Evolutionary conservation across 2,113 vertebrate species (phyloP).

Genomic region (Crotophaga sulcirostris): DNA sequence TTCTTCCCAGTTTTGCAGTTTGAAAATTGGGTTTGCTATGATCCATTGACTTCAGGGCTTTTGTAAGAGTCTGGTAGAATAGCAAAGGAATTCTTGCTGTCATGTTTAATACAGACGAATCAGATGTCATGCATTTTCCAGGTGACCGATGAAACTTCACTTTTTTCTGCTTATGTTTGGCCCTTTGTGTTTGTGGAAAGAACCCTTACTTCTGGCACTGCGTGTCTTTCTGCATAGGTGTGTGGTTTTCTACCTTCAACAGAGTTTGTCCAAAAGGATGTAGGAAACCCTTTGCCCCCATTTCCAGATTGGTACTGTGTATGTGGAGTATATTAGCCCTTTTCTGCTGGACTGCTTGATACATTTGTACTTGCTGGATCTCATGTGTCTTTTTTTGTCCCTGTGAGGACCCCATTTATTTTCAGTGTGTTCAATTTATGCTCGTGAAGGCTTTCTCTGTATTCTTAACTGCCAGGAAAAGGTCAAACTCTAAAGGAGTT

Average conservation of each 20-base stretch:
- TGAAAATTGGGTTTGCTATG: conserved; percentile 47
- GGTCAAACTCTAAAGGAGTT: neutral
- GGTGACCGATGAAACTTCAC: neutral
- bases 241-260: neutral
- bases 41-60: conserved; percentile 17
- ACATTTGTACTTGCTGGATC: neutral
- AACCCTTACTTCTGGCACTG: neutral
- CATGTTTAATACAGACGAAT: neutral
- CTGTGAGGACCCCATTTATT: neutral
- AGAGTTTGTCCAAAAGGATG: neutral
- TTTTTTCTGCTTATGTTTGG: neutral
- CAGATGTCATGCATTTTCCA: neutral
- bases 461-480: neutral
- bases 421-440: neutral
- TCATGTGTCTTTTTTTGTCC: neutral
- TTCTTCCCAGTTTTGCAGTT: conserved; percentile 33
- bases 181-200: neutral
- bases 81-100: conserved; percentile 5
- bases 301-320: neutral
- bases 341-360: neutral
- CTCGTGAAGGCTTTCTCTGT: neutral
- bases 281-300: neutral
- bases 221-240: neutral
- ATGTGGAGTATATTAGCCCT: neutral
- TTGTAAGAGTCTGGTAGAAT: neutral